These are phyloP conservation scores for Danionella cerebrum DNA, from an alignment of 2,113 vertebrate genomes.

Conservation along the genomic window DNA sequence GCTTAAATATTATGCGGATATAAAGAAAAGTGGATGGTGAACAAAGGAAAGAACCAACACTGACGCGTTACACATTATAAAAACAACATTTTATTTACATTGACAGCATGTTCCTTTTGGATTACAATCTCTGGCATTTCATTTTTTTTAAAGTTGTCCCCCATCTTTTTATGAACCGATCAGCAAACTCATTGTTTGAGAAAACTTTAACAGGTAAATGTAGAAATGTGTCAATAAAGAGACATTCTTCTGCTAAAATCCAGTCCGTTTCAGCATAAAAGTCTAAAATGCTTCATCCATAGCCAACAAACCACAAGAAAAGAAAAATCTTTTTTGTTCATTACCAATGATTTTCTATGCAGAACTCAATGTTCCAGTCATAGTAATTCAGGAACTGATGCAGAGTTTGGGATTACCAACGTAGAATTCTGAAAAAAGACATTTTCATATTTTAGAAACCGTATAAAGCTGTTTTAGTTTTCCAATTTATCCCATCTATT, in stretches of 20 bases:
- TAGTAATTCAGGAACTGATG: conserved; percentile 8
- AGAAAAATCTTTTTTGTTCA: conserved; percentile 13
- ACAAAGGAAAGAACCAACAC: conserved; percentile 1
- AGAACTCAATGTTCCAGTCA: conserved; percentile 17
- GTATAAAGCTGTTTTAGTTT: conserved; percentile 4
- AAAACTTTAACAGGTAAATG: conserved; percentile 49
- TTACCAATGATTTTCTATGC: conserved; percentile 17
- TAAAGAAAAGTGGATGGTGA: too few relatives aligned
- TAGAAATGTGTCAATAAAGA: conserved; percentile 62
- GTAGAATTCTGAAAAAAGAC: conserved; percentile 16
- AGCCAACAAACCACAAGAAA: conserved; percentile 39
- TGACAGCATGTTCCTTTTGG: conserved; percentile 69
- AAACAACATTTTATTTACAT: conserved; percentile 67
- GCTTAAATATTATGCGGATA: too few relatives aligned
- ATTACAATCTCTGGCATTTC: conserved; percentile 70
- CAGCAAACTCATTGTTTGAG: conserved; percentile 42
- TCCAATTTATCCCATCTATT: conserved; percentile 16
- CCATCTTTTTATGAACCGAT: conserved; percentile 61
- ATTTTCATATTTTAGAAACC: neutral
- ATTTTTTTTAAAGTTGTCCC: conserved; percentile 56
- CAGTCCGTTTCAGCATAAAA: conserved; percentile 33
- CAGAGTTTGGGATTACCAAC: conserved; percentile 13
- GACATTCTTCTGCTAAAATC: conserved; percentile 34
- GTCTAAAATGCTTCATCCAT: conserved; percentile 33
- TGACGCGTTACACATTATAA: conserved; percentile 18